Percentiles rank a stretch among this genome's conserved stretches.
phyloP scores from a whole-genome alignment of 2,797 vertebrate genomes.

The Gambusia yucatana region DNA sequence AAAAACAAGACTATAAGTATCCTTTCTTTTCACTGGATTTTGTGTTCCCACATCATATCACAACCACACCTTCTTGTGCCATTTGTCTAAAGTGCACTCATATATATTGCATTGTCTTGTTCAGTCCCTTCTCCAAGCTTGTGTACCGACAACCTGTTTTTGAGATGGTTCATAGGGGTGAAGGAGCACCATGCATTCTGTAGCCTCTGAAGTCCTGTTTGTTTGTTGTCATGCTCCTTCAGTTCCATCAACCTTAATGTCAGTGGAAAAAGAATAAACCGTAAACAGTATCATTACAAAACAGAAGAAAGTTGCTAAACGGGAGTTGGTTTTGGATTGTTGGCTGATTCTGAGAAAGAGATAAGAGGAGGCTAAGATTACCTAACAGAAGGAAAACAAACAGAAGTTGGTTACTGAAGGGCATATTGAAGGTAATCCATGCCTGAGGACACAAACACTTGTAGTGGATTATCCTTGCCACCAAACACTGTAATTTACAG shows the following conservation, averaged over 20 bases:
- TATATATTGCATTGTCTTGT: not conserved
- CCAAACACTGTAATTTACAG: not conserved
- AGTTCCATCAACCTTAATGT: slow-evolving; percentile 45
- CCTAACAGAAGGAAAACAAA: not conserved
- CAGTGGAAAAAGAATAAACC: slow-evolving; percentile 17
- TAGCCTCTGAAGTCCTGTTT: slow-evolving; percentile 25
- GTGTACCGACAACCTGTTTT: slow-evolving; percentile 63
- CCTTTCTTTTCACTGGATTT: not conserved
- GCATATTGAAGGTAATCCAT: not conserved
- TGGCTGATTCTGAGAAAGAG: slow-evolving; percentile 28
- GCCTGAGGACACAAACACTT: slow-evolving; percentile 2
- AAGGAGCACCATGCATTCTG: slow-evolving; percentile 37
- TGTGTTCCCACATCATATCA: no score
- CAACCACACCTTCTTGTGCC: not conserved
- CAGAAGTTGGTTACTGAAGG: slow-evolving; percentile 2
- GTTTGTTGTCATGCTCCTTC: slow-evolving; percentile 50
- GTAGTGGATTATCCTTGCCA: not conserved
- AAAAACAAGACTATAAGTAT: not conserved
- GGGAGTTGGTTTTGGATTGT: slow-evolving; percentile 5
- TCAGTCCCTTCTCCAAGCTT: slow-evolving; percentile 45
- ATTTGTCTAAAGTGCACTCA: not conserved
- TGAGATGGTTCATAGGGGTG: slow-evolving; percentile 26
- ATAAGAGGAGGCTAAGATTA: not conserved
- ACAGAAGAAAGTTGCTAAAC: slow-evolving; percentile 15
- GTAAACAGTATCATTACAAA: slow-evolving; percentile 29